Conservation (phyloP, 2,797 vertebrate genomes). For the Premnoplex brunnescens region DNA sequence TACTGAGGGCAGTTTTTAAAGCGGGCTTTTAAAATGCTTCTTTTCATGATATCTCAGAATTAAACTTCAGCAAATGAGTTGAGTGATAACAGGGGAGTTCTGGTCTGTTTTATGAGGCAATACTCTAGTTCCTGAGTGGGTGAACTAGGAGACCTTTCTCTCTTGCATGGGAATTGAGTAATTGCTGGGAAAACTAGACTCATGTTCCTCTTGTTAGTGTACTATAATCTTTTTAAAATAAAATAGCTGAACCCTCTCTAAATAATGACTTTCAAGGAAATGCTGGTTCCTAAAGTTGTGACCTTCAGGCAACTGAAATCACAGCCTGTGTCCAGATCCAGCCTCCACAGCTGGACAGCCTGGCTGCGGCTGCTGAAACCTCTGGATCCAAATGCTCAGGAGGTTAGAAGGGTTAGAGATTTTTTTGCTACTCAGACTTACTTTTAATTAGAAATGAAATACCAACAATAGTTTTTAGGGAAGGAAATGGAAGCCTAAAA, state of each 20-base stretch:
- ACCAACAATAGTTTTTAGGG: constrained; percentile 37
- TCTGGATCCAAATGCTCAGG: neutral
- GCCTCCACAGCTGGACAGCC: constrained; percentile 2
- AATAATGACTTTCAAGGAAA: constrained; percentile 15
- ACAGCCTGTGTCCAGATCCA: neutral
- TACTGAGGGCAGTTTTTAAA: neutral
- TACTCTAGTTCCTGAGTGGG: neutral
- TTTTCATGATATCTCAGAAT: constrained; percentile 7
- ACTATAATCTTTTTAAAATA: neutral
- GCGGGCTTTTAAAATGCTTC: neutral
- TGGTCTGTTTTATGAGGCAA: constrained; percentile 13
- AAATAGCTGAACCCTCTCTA: neutral
- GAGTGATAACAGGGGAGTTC: neutral
- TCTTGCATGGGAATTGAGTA: neutral
- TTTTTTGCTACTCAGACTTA: neutral
- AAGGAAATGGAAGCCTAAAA: constrained; percentile 60
- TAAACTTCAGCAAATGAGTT: neutral
- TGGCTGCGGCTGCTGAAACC: neutral
- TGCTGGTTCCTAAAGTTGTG: neutral
- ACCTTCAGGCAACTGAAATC: neutral
- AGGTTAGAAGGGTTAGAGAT: constrained; percentile 14
- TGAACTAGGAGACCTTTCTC: neutral
- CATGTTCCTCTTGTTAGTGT: neutral
- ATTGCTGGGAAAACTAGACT: neutral
- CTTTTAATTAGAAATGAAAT: constrained; percentile 50